These are phyloP conservation scores for Hyalella azteca DNA, from an alignment of 2,888 invertebrate species.

Conservation along the genomic window DNA sequence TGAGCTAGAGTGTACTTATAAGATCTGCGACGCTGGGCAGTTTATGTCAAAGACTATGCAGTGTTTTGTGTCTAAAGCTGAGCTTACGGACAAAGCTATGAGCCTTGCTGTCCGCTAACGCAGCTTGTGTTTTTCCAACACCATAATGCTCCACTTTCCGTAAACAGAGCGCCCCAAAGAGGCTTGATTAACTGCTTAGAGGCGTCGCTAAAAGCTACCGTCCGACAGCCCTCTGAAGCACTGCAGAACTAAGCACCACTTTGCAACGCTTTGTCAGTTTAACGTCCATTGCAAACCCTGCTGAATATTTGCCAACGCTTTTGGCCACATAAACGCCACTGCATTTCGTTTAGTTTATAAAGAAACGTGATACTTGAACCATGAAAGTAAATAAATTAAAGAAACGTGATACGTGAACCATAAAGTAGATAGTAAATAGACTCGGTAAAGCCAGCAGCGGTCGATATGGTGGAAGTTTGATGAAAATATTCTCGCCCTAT, in stretches of 20 bases:
- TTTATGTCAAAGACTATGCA: not conserved
- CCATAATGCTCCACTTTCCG: constrained; percentile 19
- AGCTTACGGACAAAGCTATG: not conserved
- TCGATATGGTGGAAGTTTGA: too few species aligned
- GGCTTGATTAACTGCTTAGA: constrained; percentile 31
- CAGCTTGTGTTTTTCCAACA: not conserved
- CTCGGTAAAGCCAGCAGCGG: too few species aligned
- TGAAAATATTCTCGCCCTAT: too few species aligned
- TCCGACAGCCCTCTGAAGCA: not conserved
- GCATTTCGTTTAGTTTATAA: not conserved
- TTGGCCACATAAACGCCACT: not conserved
- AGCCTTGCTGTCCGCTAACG: not conserved
- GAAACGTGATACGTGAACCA: too few species aligned
- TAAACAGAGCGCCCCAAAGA: constrained; percentile 1
- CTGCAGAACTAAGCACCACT: not conserved
- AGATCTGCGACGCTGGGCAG: too few species aligned
- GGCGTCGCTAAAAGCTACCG: constrained; percentile 20
- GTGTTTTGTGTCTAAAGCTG: not conserved
- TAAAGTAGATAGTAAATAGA: too few species aligned
- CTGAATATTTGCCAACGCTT: not conserved
- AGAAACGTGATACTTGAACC: too few species aligned
- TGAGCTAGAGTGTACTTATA: too few species aligned
- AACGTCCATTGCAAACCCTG: constrained; percentile 6
- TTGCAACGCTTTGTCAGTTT: not conserved
- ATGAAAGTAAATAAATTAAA: too few species aligned